Evolutionary conservation across 2,888 invertebrate species (phyloP).

Genomic region (Acanthoscelides obtectus): DNA sequence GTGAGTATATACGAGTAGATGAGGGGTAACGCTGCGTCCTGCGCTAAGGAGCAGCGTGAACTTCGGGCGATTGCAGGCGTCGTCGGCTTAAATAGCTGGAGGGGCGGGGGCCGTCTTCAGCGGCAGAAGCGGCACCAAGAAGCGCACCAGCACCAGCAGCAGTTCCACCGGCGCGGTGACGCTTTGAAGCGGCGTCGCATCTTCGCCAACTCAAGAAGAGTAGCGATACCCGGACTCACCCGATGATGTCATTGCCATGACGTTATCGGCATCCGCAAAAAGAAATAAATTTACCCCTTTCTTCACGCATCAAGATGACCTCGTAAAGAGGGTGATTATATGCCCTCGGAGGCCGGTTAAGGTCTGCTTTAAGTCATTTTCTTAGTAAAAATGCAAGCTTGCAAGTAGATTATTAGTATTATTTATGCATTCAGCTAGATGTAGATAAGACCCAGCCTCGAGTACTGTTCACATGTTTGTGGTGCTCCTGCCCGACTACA

Average conservation of each 20-base stretch:
- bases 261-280: not conserved
- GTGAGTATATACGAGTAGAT: not conserved
- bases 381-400: too few species aligned
- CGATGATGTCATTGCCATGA: not conserved
- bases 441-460: too few species aligned
- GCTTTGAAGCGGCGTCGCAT: constrained; percentile 30
- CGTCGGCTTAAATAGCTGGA: constrained; percentile 58
- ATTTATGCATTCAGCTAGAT: too few species aligned
- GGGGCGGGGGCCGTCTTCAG: constrained; percentile 50
- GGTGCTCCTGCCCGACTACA: too few species aligned
- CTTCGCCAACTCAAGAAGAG: constrained; percentile 11
- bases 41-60: constrained; percentile 51
- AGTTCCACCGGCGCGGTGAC: constrained; percentile 29
- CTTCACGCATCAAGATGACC: not conserved
- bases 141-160: not conserved
- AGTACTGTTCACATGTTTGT: too few species aligned
- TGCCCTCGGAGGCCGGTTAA: too few species aligned
- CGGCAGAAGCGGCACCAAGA: not conserved
- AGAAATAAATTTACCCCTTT: not conserved
- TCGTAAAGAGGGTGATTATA: too few species aligned
- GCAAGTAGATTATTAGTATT: too few species aligned
- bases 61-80: constrained; percentile 56
- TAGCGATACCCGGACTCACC: not conserved
- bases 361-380: too few species aligned
- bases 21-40: not conserved